Base-by-base conservation (phyloP, 2,888 invertebrate species). In the Chaitophorus viminalis region DNA sequence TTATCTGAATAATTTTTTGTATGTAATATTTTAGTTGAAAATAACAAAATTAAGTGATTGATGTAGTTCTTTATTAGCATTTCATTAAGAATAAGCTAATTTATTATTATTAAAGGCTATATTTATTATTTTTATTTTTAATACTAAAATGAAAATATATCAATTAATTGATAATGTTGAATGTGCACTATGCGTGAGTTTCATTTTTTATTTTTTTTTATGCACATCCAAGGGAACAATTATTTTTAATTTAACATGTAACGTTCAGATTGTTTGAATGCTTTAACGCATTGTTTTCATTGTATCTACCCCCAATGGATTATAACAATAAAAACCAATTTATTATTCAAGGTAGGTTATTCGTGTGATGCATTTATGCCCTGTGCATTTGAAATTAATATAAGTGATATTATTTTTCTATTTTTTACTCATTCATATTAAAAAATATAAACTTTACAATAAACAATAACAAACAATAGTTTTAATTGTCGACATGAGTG, bases 241-340 rank as follows among this genome's bases (percentile, higher is more conserved):
- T 76, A 65, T 84, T 76, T 39, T 76, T 84, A 65, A 65, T 83
- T 74, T 75, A 39, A 60, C 17, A 18, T 65, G 39, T 84, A 46
- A 29, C 31, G 25, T 60, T 65, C 25, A 21, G n/a, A 84, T 76
- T 84, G 31, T 84, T 39, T 65, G 29, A 39, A 46, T 84, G 31
- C 25, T 29, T 60, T 83, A 83, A 4, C 25, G 2, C 65, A 81
- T 36, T 74, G 54, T 60, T 46, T 76, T 76, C 31, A 76, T 76
- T 76, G 65, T 75, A 83, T 75, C 21, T 84, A 84, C 75, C 65
- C 39, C 60, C 54, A 31, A 65, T 3, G 31, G 65, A 76, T 46
- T 31, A 65, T 39, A 84, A 84, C 65, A 84, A 84, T 84, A 46
- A 60, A 76, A 76, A 76, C 76, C 65, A 76, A 84, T 84, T 84